These are phyloP conservation scores for Cephus pygmeus DNA, from an alignment of 2,888 invertebrate genomes.

Conservation along the genomic window DNA sequence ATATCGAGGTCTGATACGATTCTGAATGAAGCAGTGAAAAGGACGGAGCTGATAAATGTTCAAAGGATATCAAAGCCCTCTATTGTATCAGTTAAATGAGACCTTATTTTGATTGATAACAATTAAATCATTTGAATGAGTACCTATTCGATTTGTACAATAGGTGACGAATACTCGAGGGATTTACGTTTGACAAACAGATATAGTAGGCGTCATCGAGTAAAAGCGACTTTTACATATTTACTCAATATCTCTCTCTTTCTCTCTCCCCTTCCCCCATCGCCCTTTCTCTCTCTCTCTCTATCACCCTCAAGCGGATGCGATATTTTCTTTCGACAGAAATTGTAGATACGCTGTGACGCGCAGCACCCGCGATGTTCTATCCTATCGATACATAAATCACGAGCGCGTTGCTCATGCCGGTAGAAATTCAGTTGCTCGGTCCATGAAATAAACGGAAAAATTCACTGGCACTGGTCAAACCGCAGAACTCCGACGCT, in stretches of 20 bases:
- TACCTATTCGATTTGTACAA: neutral
- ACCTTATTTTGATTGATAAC: no score
- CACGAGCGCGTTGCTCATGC: constrained; percentile 20
- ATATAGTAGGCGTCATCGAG: neutral
- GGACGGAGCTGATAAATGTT: neutral
- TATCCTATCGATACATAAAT: constrained; percentile 26
- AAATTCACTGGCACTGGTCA: constrained; percentile 34
- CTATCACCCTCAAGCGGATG: neutral
- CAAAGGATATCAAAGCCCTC: neutral
- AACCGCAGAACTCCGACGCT: constrained; percentile 38
- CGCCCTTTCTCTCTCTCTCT: neutral
- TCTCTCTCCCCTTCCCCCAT: neutral
- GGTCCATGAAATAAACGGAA: constrained; percentile 21
- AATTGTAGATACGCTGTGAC: neutral
- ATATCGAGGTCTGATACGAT: neutral
- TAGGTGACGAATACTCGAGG: neutral
- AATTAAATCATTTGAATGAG: neutral
- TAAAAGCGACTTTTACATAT: neutral
- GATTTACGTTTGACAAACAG: neutral
- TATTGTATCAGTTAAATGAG: neutral
- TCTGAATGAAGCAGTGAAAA: neutral
- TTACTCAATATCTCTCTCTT: neutral
- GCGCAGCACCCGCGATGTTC: constrained; percentile 10
- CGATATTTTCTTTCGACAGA: constrained; percentile 1
- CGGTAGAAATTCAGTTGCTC: constrained; percentile 22